A percentile compares a stretch with the other conserved stretches of the same genome.
Evolutionary conservation across 2,797 vertebrate genomes (phyloP).

Genomic region (Oceanodroma leucorhoa): DNA sequence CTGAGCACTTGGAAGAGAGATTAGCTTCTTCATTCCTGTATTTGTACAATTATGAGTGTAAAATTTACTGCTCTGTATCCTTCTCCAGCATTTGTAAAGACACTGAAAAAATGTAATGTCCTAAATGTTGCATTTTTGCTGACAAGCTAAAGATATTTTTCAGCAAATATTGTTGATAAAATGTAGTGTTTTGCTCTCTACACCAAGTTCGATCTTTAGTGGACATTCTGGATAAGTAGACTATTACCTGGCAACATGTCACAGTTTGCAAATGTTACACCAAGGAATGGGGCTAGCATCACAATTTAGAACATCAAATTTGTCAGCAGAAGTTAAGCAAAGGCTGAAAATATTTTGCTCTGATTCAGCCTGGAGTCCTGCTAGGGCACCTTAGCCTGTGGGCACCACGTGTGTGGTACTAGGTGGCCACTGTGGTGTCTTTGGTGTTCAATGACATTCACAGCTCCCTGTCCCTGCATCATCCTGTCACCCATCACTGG

Average conservation of each 20-base stretch:
- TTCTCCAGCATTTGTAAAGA: neutral
- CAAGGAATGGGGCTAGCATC: neutral
- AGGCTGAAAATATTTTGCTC: neutral
- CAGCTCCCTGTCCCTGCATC: neutral
- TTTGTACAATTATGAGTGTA: neutral
- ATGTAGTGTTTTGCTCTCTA: neutral
- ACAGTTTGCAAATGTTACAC: neutral
- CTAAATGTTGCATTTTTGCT: neutral
- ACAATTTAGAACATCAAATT: neutral
- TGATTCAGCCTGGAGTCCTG: neutral
- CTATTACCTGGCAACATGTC: neutral
- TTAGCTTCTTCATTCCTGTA: neutral
- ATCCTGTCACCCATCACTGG: neutral
- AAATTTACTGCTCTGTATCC: neutral
- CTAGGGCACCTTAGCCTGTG: neutral
- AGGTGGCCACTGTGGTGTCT: neutral
- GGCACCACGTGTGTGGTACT: neutral
- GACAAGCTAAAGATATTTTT: neutral
- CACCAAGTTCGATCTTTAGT: neutral
- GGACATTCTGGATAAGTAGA: neutral
- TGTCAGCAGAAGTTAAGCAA: neutral
- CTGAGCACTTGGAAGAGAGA: neutral
- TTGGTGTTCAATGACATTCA: neutral
- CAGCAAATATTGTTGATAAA: neutral
- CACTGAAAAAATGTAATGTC: neutral